phyloP scores from a whole-genome alignment of 2,888 invertebrate genomes.

The Achlya flavicornis region DNA sequence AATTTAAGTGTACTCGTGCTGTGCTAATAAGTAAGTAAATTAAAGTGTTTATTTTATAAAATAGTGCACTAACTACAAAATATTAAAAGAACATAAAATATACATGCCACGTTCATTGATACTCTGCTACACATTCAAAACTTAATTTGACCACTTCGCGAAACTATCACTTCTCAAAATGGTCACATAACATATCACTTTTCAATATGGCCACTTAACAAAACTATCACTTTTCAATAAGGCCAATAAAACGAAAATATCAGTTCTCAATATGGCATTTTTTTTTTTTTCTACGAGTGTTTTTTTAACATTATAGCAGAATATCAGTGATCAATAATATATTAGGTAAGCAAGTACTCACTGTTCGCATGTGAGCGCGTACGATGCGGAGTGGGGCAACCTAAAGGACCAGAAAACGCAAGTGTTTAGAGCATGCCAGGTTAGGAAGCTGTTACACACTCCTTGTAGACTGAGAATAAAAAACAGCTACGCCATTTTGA shows the following conservation, averaged over 20 bases:
- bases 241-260: neutral
- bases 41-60: slow-evolving; percentile 15
- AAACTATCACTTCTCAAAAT: neutral
- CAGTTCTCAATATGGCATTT: neutral
- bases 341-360: slow-evolving; percentile 81
- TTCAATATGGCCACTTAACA: neutral
- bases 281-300: neutral
- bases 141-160: too few species aligned
- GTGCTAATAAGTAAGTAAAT: slow-evolving; percentile 36
- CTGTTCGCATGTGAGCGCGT: slow-evolving; percentile 87
- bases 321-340: slow-evolving; percentile 41
- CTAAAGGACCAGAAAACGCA: slow-evolving; percentile 81
- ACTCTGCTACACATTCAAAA: slow-evolving; percentile 12
- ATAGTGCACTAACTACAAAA: slow-evolving; percentile 30
- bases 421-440: slow-evolving; percentile 81
- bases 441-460: slow-evolving; percentile 76
- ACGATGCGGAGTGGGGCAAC: slow-evolving; percentile 85
- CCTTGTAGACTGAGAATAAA: slow-evolving; percentile 25
- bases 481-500: slow-evolving; percentile 25
- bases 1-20: slow-evolving; percentile 41
- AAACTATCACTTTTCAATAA: neutral
- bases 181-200: neutral
- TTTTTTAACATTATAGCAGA: slow-evolving; percentile 25
- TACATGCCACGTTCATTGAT: slow-evolving; percentile 7
- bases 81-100: slow-evolving; percentile 2